phyloP scores from a whole-genome alignment of 2,888 invertebrate genomes.

The Orthosia gothica region DNA sequence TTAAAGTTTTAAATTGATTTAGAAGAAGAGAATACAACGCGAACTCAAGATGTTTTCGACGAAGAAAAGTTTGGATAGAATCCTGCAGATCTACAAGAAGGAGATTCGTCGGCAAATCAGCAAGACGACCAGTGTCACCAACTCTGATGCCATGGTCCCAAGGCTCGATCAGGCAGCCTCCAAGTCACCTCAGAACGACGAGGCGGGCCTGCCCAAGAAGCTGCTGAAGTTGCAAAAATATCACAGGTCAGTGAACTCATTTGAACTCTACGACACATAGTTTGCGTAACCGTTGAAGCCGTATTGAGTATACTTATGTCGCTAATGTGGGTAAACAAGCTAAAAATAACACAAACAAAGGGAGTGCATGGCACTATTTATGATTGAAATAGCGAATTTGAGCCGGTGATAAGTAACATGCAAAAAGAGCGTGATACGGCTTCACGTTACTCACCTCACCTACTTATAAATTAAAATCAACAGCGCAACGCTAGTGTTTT shows the following conservation, averaged over 20 bases:
- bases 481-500: neutral
- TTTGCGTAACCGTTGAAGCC: conserved; percentile 80
- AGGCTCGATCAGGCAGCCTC: conserved; percentile 85
- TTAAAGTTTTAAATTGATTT: conserved; percentile 29
- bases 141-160: conserved; percentile 92
- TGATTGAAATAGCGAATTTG: conserved; percentile 48
- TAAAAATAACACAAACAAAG: conserved; percentile 62
- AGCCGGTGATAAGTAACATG: conserved; percentile 58
- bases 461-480: conserved; percentile 28
- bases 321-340: conserved; percentile 48
- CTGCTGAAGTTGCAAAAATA: conserved; percentile 91
- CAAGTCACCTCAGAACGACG: conserved; percentile 82
- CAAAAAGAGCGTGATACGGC: conserved; percentile 50
- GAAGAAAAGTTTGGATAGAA: conserved; percentile 84
- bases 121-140: conserved; percentile 92
- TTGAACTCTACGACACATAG: conserved; percentile 72
- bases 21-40: conserved; percentile 40
- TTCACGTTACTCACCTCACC: conserved; percentile 29
- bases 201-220: conserved; percentile 85
- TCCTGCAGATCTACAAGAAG: conserved; percentile 85
- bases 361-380: conserved; percentile 32
- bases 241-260: conserved; percentile 91
- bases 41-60: conserved; percentile 84
- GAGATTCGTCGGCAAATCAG: conserved; percentile 90
- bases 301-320: conserved; percentile 57